Evolutionary conservation across 2,888 invertebrate genomes (phyloP), one percentile per base, ranked within the genome.

Genomic region (Hermaeophaga mercurialis): DNA sequence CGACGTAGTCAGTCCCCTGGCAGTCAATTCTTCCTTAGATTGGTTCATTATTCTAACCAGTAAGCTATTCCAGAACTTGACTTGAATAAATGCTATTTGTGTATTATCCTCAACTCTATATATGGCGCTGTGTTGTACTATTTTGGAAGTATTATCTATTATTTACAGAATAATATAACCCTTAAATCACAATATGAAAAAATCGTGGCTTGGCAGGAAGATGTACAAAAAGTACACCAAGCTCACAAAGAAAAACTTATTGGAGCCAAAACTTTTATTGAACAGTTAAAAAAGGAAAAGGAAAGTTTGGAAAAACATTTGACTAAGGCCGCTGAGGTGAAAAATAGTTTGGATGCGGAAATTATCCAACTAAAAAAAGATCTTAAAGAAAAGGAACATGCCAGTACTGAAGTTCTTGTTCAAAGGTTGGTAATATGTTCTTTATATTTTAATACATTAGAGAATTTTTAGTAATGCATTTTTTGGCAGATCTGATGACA

Each of bases 181-280:
- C 84, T 88, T 83, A 87, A 85, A 67, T 81, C 85, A 39, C 87
- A 88, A 73, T 85, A 86, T 63, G 76, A 82, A 24, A 79, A 82
- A 43, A 80, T 89, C 31, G 79, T 82, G 0, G 79, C 79, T 0
- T 87, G 86, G 77, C 86, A 87, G 65, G 83, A 85, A 34, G 86
- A 87, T 59, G 84, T 88, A 67, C 76, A 83, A 69, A 81, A 80
- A 62, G 83, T 86, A 0, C 85, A 86, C 57, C 77, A 80, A 39
- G 70, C 81, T 62, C 85, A 88, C 56, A 86, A 84, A 66, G 80
- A 82, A 63, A 88, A 88, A 74, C 86, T 88, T 73, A 79, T 81
- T 9, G 85, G 88, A 72, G 87, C 85, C 0, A 85, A 82, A 65
- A 80, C 80, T 9, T 74, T 84, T 39, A 82, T 88, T 38, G 81